Conservation (phyloP, 2,797 vertebrate species). For the Danio albolineatus region DNA sequence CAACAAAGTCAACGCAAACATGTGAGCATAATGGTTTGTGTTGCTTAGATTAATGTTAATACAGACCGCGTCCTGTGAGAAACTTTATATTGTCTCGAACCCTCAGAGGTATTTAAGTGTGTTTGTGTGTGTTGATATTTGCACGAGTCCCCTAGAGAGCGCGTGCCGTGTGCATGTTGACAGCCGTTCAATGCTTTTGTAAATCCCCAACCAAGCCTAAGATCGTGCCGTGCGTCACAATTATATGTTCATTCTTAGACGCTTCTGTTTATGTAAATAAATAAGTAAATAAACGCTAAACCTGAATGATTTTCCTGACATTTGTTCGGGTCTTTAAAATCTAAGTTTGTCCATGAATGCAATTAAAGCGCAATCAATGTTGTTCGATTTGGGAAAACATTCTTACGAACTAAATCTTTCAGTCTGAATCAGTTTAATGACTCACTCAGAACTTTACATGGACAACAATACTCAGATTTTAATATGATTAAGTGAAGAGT, state of each 20-base stretch:
- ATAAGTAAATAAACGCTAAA: not conserved
- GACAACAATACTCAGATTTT: too few relatives aligned
- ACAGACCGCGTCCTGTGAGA: conserved; percentile 3
- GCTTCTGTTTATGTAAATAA: not conserved
- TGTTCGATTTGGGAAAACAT: not conserved
- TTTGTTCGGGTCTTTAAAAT: not conserved
- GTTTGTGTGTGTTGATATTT: conserved; percentile 40
- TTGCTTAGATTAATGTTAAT: conserved; percentile 28
- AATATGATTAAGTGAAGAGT: too few relatives aligned
- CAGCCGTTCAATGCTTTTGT: conserved; percentile 17
- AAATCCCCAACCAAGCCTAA: conserved; percentile 22
- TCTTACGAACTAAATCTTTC: not conserved
- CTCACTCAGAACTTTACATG: too few relatives aligned
- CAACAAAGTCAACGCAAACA: not conserved
- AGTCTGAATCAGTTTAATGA: not conserved
- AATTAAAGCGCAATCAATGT: not conserved
- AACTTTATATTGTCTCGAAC: conserved; percentile 13
- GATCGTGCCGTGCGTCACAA: conserved; percentile 16
- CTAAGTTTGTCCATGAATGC: not conserved
- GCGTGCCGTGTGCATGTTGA: not conserved
- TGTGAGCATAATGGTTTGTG: conserved; percentile 1
- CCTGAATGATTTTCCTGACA: not conserved
- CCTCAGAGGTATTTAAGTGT: conserved; percentile 20
- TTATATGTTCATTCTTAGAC: conserved; percentile 1
- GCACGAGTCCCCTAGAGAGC: not conserved